Conservation (phyloP, 1,140 invertebrate species). For the Drosophila kikkawai region DNA sequence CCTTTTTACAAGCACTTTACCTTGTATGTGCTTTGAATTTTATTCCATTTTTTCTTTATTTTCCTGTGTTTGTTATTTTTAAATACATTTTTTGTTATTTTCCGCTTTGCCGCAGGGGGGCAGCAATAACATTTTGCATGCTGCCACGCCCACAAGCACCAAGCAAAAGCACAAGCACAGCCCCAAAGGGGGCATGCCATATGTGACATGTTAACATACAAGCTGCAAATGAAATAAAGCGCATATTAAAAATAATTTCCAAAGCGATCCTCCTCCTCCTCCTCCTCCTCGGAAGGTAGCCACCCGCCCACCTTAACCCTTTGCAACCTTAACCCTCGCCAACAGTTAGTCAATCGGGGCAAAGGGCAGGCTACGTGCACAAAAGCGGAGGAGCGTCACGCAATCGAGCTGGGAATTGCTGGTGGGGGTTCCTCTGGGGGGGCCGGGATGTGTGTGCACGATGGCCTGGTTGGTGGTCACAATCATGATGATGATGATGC, state of each 20-base stretch:
- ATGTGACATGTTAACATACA: slow-evolving; percentile 41
- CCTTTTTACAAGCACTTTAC: not conserved
- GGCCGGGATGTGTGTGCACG: slow-evolving; percentile 3
- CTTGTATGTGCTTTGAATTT: not conserved
- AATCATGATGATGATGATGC: slow-evolving; percentile 30
- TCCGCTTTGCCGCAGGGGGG: slow-evolving; percentile 1
- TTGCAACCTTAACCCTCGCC: slow-evolving; percentile 35
- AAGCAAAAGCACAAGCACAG: not conserved
- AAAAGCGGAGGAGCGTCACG: slow-evolving; percentile 28
- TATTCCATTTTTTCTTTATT: not conserved
- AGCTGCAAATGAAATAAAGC: slow-evolving; percentile 46
- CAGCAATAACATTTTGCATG: slow-evolving; percentile 43
- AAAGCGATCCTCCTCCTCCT: slow-evolving; percentile 3
- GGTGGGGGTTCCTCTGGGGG: not conserved
- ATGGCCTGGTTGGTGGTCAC: slow-evolving; percentile 11
- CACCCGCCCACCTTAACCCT: slow-evolving; percentile 27
- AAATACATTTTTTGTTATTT: slow-evolving; percentile 12
- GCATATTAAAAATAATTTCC: slow-evolving; percentile 43
- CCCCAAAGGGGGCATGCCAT: slow-evolving; percentile 11
- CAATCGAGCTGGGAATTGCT: slow-evolving; percentile 24
- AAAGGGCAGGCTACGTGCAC: slow-evolving; percentile 37
- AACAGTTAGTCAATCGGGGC: slow-evolving; percentile 19
- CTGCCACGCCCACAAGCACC: slow-evolving; percentile 28
- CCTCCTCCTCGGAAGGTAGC: slow-evolving; percentile 9
- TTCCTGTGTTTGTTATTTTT: slow-evolving; percentile 11